Percentiles rank a stretch among this genome's conserved stretches.
These are phyloP conservation scores for Lordiphosa fenestrarum DNA, from an alignment of 2,888 invertebrate species.

Conservation along the genomic window DNA sequence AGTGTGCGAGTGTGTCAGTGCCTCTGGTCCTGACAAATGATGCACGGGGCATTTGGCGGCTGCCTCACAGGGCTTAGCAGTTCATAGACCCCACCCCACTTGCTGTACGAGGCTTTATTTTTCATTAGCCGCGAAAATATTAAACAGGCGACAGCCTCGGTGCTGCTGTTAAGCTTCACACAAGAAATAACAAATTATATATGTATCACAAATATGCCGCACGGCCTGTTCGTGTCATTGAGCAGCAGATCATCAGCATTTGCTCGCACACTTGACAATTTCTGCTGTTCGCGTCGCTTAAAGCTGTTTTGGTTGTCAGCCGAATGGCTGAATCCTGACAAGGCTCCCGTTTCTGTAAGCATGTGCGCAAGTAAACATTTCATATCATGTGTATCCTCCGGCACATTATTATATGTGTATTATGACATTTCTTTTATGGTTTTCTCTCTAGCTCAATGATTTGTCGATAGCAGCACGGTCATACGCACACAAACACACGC, in stretches of 20 bases:
- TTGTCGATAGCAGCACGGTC: constrained; percentile 34
- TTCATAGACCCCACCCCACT: constrained; percentile 26
- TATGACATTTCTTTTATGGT: constrained; percentile 64
- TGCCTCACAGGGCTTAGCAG: constrained; percentile 28
- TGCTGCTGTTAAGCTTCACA: constrained; percentile 15
- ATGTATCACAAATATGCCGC: constrained; percentile 66
- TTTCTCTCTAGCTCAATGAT: constrained; percentile 37
- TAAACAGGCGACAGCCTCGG: constrained; percentile 49
- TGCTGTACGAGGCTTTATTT: constrained; percentile 42
- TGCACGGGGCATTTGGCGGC: constrained; percentile 31
- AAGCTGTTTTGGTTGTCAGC: constrained; percentile 41
- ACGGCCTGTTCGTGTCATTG: constrained; percentile 54
- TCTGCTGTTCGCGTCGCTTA: constrained; percentile 20
- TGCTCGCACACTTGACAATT: constrained; percentile 24
- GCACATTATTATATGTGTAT: constrained; percentile 73
- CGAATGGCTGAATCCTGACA: constrained; percentile 32
- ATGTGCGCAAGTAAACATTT: constrained; percentile 64
- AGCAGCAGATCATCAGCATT: constrained; percentile 66
- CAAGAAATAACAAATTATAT: constrained; percentile 68
- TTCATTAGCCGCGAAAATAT: constrained; percentile 73
- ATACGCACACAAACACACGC: constrained; percentile 11
- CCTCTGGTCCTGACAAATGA: constrained; percentile 60
- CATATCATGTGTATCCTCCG: constrained; percentile 42
- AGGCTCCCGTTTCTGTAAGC: constrained; percentile 24
- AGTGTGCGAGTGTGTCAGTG: constrained; percentile 21